These are phyloP conservation scores for Drosophila chauvacae DNA, from an alignment of 1,140 invertebrate species.

Conservation along the genomic window DNA sequence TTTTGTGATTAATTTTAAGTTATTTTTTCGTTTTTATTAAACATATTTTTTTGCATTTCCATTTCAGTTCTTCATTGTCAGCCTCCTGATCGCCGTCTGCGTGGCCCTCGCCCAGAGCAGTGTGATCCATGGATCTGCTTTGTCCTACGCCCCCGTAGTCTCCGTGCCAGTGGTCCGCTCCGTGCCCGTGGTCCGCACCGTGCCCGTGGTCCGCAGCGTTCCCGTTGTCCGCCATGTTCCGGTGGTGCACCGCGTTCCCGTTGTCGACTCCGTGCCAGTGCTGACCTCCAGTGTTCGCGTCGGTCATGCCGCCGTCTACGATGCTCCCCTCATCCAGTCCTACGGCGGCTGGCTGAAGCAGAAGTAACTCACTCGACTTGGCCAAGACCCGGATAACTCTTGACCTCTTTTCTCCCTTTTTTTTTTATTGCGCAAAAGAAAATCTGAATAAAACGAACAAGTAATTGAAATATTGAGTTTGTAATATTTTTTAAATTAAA, in stretches of 20 bases:
- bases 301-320: conserved; percentile 50
- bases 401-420: background rate
- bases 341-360: conserved; percentile 68
- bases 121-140: conserved; percentile 48
- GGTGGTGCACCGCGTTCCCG: conserved; percentile 39
- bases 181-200: conserved; percentile 35
- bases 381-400: too few species aligned
- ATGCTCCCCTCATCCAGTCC: conserved; percentile 53
- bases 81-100: conserved; percentile 59
- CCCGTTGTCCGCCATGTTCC: conserved; percentile 39
- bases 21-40: background rate
- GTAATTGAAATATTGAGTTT: background rate
- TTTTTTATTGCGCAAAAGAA: conserved; percentile 13
- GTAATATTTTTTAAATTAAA: background rate
- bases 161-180: conserved; percentile 36
- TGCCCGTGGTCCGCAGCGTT: conserved; percentile 37
- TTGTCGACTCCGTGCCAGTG: conserved; percentile 44
- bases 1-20: background rate
- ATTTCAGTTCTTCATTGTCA: conserved; percentile 63
- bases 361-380: conserved; percentile 34
- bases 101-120: conserved; percentile 65
- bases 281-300: conserved; percentile 50
- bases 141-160: conserved; percentile 30
- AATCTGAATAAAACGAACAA: conserved; percentile 28
- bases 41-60: background rate